Base-by-base conservation (phyloP, 2,797 vertebrate genomes). In the Anguilla anguilla region DNA sequence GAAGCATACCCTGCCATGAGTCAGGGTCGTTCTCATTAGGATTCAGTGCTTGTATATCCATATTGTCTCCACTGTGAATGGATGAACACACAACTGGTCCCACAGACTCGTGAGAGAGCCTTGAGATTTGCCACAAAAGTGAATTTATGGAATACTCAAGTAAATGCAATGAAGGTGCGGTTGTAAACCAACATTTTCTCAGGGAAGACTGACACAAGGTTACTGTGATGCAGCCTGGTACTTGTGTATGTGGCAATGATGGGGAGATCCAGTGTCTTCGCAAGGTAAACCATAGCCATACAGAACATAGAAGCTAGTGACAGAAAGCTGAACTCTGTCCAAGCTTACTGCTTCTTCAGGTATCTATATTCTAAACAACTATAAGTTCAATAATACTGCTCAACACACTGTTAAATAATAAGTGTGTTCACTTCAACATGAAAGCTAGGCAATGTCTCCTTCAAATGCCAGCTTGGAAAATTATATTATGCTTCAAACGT, bases 71-170 rank as follows among this genome's bases (percentile, higher is more conserved):
- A 87, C 46, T 57, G 57, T 22, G 57, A 13, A 15, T 28, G 7
- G 35, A 90, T 83, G 72, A 88, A 87, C 83, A 87, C 90, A 93
- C 89, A 90, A 83, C 31, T 31, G n/a, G 28, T 59, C 87, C 39
- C 43, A 85, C 67, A 83, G 49, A 31, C 46, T 89, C 84, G 53
- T 4, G 59, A 85, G 43, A 67, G 88, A 81, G 61, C 61, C 13
- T 84, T 35, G 11, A 39, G 9, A 82, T 11, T 57, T 53, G 46
- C 84, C 74, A 85, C 69, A 53, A 64, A 28, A 88, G 67, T 67
- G 85, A n/a, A 79, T 85, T 86, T 35, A 85, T 25, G 15, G 51
- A 84, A 59, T 43, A 81, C 59, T 81, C n/a, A 11, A 85, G 87
- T 81, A 72, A 85, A 81, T 51, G 55, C 55, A 79, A 85, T 85